Evolutionary conservation across 2,113 vertebrate species (phyloP).

Genomic region (Nettapus auritus): DNA sequence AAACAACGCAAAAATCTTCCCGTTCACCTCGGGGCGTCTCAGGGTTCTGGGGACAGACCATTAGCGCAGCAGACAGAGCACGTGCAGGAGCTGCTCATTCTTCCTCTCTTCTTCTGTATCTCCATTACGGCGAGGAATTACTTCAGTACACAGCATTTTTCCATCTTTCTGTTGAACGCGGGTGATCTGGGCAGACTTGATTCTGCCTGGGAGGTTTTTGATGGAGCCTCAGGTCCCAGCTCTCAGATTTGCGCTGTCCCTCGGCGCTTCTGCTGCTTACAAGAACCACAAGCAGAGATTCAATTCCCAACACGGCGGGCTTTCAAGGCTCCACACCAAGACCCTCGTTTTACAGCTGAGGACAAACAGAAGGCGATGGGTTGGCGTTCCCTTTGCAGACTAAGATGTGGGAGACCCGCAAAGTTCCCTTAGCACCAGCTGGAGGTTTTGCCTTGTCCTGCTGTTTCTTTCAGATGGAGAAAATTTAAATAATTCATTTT

Average conservation of each 20-base stretch:
- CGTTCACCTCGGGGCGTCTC: fast-evolving
- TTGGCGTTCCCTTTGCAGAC: neutral
- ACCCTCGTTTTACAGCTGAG: neutral
- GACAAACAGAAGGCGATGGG: neutral
- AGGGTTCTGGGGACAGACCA: neutral
- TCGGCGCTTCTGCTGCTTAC: neutral
- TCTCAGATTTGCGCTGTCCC: neutral
- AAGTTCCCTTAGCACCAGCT: too few species aligned
- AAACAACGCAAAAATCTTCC: neutral
- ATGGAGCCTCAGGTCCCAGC: neutral
- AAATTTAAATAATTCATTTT: neutral
- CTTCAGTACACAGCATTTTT: neutral
- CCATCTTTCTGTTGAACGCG: neutral
- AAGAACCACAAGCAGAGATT: neutral
- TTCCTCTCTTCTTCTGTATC: neutral
- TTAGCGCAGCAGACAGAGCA: neutral
- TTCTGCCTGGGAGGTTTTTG: neutral
- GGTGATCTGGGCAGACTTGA: neutral
- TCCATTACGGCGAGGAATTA: too few species aligned
- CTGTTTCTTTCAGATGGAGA: neutral
- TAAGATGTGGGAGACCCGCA: neutral
- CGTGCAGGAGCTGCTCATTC: neutral
- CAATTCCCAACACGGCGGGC: neutral
- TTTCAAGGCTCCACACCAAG: neutral
- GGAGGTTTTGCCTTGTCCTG: neutral